Percentiles rank a stretch among this genome's conserved stretches.
These are phyloP conservation scores for Lophius piscatorius DNA, from an alignment of 2,113 vertebrate species.

Conservation along the genomic window DNA sequence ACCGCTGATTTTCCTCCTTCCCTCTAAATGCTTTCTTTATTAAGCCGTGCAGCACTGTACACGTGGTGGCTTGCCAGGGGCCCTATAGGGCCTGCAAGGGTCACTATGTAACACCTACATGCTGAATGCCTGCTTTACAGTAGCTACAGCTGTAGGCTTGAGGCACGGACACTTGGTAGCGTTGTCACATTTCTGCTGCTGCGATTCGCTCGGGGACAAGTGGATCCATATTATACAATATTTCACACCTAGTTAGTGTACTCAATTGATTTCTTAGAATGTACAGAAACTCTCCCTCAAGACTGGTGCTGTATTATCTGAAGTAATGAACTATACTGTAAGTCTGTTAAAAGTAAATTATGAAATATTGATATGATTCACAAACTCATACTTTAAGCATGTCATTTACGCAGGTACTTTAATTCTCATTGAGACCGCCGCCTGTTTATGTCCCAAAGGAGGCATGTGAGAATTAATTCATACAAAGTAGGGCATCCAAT, in stretches of 20 bases:
- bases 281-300: neutral
- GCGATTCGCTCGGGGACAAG: slow-evolving; percentile 3
- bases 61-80: slow-evolving; percentile 39
- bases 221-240: slow-evolving; percentile 27
- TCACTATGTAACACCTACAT: slow-evolving; percentile 58
- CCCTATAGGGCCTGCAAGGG: slow-evolving; percentile 37
- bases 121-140: slow-evolving; percentile 60
- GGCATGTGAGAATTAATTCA: no score
- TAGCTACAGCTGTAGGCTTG: slow-evolving; percentile 30
- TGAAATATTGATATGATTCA: neutral
- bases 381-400: neutral
- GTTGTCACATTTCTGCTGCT: slow-evolving; percentile 61
- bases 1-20: slow-evolving; percentile 24
- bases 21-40: slow-evolving; percentile 71
- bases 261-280: neutral
- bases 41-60: slow-evolving; percentile 33
- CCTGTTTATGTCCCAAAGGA: no score
- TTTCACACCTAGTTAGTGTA: neutral
- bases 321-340: neutral
- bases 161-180: slow-evolving; percentile 48
- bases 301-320: neutral
- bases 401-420: no score
- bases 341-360: neutral
- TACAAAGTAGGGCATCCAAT: no score
- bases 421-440: no score